Base-by-base conservation (phyloP, 1,140 invertebrate species). In the Drosophila bocqueti region DNA sequence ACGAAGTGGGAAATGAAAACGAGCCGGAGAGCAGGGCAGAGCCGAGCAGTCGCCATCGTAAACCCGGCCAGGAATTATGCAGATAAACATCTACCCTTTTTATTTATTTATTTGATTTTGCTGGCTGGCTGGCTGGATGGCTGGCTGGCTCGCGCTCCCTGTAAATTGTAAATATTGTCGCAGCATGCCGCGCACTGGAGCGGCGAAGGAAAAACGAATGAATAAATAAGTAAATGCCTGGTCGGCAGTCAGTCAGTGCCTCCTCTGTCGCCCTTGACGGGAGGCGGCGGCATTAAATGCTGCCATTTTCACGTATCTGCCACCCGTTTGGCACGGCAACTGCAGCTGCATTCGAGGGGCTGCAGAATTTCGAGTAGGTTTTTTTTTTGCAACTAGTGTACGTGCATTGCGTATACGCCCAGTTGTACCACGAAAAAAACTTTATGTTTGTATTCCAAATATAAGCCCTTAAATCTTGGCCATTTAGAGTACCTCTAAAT, bases 71-170 rank as follows among this genome's bases (percentile, higher is more conserved):
- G 81, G 84, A 89, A 89, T 89, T 84, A 89, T 89, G 84, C 84
- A 89, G 84, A 89, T 90, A 89, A 89, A 84, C 84, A 89, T 90
- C 74, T 83, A 90, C 85, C 84, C 84, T 90, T 89, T 81, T 89
- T 89, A 89, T 90, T 89, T 89, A 89, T 89, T 89, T 89, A 89
- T 90, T 84, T 81, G 84, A 81, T 87, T 87, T 89, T 65, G 55
- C 65, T 57, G 15, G 10, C 59, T 55, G 29, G 6, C 58, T 61
- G 58, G 58, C 52, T 26, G 58, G 58, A 45, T 26, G 26, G 26
- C 26, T 73, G 58, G 58, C 52, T 74, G 50, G 36, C 81, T 68
- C 72, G 76, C 83, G 57, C 65, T 77, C 63, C 42, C 62, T 49
- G 61, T 45, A 83, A 87, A 83, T 75, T 74, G 81, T 84, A 87